Evolutionary conservation across 2,113 vertebrate species (phyloP), one percentile per base, ranked within the genome.

Genomic region (Solenodon paradoxus): DNA sequence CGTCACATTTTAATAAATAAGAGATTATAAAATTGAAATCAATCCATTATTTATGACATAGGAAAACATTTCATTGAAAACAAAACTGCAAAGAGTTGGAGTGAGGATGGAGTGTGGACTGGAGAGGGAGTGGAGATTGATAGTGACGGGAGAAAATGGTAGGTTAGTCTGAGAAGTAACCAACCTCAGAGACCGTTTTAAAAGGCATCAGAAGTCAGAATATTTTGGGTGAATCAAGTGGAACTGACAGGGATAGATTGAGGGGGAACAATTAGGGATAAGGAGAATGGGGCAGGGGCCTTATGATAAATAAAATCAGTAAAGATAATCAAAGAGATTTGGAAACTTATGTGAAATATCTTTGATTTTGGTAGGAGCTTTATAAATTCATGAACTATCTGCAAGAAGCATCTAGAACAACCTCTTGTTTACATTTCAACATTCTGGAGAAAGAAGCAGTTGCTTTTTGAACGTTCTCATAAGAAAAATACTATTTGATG

Each of bases 161-260:
- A 2, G 2, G 53, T 5, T 35, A 49, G 22, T 10, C 30, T 12
- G 74, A 51, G 28, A 4, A 26, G 17, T 28, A 45, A 13, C 47
- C 66, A 9, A 16, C 2, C 19, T 59, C 53, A 40, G 40, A 16
- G 1, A 13, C 40, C 1, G 17, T 28, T 61, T 85, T 72, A n/a
- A 61, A 85, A 69, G 40, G 47, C 7, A 40, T 26, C 8, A 16
- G 24, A 71, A 89, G 9, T 1, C 7, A 12, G n/a, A 64, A 3
- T 3, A 45, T 64, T 57, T 79, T 28, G 28, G 12, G 5, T 71
- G n/a, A 55, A 32, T 32, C 19, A 35, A 61, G n/a, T 12, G 28
- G 20, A 57, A 11, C 5, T 55, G 3, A 45, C 1, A 40, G 12
- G 71, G 2, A 8, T 51, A 8, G 7, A 11, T 0, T 42, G 13